Base-by-base conservation (phyloP, 2,113 vertebrate species). In the Stegastes partitus region DNA sequence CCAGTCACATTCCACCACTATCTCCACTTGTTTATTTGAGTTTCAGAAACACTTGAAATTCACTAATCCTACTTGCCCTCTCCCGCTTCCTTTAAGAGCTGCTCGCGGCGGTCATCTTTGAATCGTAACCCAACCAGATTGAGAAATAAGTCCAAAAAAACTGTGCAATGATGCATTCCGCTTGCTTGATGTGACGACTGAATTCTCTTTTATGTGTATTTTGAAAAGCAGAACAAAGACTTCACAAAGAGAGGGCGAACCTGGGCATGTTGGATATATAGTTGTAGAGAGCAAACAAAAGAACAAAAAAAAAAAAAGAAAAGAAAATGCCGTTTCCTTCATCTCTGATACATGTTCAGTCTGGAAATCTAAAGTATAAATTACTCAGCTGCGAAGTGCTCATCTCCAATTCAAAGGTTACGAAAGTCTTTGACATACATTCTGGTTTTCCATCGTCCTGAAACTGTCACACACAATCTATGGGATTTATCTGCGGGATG, bases 1-100 rank as follows among this genome's bases (percentile, higher is more conserved):
- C 57, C 81, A 74, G 83, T 84, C 79, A 77, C 91, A 93, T 90
- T 93, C 90, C 88, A 86, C 34, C 82, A 77, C 75, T 81, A 93
- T 93, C 85, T 82, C 77, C 68, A 56, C 61, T 83, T 90, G 86
- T 90, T 92, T 92, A 87, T 87, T 77, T 76, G 84, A 85, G 83
- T 73, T 77, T 70, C 74, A 63, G 75, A 87, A 89, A 91, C 90
- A 89, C 85, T 92, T 88, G 53, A 81, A 77, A 84, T 82, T 61
- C 74, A 74, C 81, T 91, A 87, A 93, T 93, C 90, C 87, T 73
- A 77, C 86, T 90, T 68, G 87, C 63, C 62, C 80, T 72, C 82
- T 54, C 66, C 72, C 59, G 57, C 68, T 54, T 64, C 55, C 72
- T 61, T 76, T 26, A 61, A 72, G 72, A 57, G 49, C 37, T 56